A percentile compares a stretch with the other conserved stretches of the same genome.
These are phyloP conservation scores for Lophotis ruficrista DNA, from an alignment of 2,113 vertebrate genomes.

Conservation along the genomic window DNA sequence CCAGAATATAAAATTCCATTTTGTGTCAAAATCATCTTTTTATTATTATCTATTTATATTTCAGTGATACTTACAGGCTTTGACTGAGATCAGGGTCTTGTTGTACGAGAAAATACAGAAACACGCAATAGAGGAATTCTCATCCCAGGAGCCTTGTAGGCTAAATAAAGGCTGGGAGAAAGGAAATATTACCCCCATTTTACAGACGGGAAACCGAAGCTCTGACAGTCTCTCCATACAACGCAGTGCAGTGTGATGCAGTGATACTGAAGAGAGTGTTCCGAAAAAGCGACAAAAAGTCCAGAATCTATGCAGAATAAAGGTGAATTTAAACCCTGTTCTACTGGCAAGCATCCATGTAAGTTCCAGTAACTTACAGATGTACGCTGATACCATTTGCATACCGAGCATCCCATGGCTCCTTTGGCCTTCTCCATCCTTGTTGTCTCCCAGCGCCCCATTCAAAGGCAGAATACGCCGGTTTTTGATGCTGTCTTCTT, in stretches of 20 bases:
- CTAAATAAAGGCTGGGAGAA: not conserved
- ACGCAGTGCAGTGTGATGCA: not conserved
- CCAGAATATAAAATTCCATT: constrained; percentile 38
- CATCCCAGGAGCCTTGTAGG: not conserved
- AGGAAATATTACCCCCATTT: constrained; percentile 4
- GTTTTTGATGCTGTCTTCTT: not conserved
- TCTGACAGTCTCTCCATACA: not conserved
- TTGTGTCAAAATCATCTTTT: constrained; percentile 52
- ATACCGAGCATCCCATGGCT: not conserved
- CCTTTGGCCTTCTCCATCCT: not conserved
- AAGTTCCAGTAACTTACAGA: not conserved
- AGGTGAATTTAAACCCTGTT: not conserved
- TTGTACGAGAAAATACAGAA: not conserved
- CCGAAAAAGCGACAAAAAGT: fast-evolving
- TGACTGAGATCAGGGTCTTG: not conserved
- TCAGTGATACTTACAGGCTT: constrained; percentile 29
- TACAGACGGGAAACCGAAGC: not conserved
- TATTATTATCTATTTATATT: constrained; percentile 55
- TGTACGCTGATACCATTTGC: not conserved
- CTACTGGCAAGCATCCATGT: not conserved
- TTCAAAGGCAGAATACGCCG: not conserved
- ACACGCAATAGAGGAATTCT: not conserved
- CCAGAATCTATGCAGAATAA: not conserved
- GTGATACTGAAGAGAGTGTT: not conserved
- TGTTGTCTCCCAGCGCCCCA: not conserved